phyloP scores from a whole-genome alignment of 2,113 vertebrate genomes.

The Pycnonotus jocosus region DNA sequence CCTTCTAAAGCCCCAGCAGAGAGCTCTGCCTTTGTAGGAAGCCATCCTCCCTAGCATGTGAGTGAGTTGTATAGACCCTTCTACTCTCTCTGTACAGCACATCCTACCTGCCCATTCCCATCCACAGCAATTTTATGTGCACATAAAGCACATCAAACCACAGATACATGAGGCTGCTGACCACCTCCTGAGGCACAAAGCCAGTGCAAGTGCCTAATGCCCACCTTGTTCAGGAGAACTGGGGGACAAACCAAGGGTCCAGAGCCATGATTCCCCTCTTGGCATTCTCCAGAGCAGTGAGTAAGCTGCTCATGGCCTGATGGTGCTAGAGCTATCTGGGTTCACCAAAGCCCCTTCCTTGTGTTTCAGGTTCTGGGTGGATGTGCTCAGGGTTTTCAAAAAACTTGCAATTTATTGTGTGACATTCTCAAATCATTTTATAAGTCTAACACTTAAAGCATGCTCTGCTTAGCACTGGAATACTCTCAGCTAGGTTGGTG shows the following conservation, averaged over 20 bases:
- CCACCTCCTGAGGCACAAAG: not conserved
- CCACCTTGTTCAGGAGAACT: not conserved
- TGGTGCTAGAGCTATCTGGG: not conserved
- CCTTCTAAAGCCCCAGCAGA: not conserved
- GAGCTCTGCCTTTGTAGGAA: not conserved
- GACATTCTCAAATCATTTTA: not conserved
- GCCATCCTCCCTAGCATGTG: not conserved
- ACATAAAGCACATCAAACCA: not conserved
- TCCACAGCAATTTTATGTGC: accelerated
- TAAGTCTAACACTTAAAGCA: not conserved
- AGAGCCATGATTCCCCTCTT: not conserved
- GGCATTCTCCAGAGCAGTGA: not conserved
- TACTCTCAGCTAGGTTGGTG: not conserved
- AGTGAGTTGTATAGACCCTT: not conserved
- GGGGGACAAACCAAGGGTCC: not conserved
- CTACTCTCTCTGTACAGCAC: not conserved
- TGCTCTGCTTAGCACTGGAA: not conserved
- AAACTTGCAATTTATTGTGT: not conserved
- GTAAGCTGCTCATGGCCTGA: not conserved
- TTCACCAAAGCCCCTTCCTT: not conserved
- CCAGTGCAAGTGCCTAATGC: not conserved
- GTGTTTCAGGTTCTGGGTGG: not conserved
- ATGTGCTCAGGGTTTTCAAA: not conserved
- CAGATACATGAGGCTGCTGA: not conserved
- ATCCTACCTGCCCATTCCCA: not conserved